phyloP scores from a whole-genome alignment of 2,888 invertebrate species.

The Torymus texanus region DNA sequence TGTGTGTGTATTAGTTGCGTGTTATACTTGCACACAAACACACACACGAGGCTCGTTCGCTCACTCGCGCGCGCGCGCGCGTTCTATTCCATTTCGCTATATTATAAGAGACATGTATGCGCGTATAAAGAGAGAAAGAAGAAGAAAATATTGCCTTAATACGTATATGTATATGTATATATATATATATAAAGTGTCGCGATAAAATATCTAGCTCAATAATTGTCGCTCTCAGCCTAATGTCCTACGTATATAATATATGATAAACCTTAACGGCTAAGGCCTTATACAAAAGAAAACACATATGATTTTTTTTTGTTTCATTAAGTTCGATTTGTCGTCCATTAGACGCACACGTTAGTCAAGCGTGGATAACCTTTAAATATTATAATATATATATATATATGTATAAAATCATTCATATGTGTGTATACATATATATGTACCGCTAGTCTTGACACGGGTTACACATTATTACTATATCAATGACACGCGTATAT shows the following conservation, averaged over 20 bases:
- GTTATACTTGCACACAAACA: no score
- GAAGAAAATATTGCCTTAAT: conserved; percentile 36
- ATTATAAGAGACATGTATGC: no score
- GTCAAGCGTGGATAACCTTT: conserved; percentile 74
- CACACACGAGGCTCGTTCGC: conserved; percentile 29
- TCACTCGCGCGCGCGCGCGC: conserved; percentile 12
- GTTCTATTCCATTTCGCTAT: conserved; percentile 38
- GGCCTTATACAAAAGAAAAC: conserved; percentile 40
- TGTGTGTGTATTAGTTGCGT: not conserved
- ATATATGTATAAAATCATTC: not conserved
- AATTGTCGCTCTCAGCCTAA: conserved; percentile 49
- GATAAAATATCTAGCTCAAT: conserved; percentile 55
- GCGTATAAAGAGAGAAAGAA: not conserved
- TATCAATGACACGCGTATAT: no score
- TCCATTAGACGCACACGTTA: conserved; percentile 71
- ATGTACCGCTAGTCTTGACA: conserved; percentile 72
- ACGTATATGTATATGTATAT: not conserved
- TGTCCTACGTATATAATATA: conserved; percentile 49
- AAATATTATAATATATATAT: conserved; percentile 64
- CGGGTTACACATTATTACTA: conserved; percentile 67
- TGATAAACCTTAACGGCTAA: conserved; percentile 55
- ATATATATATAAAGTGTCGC: conserved; percentile 12
- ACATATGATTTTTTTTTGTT: conserved; percentile 36
- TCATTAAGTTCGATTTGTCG: conserved; percentile 29
- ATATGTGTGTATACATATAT: conserved; percentile 29